Percentiles rank a stretch among this genome's conserved stretches.
Conservation (phyloP, 2,797 vertebrate genomes). For the Hydrocynus forskahlii region DNA sequence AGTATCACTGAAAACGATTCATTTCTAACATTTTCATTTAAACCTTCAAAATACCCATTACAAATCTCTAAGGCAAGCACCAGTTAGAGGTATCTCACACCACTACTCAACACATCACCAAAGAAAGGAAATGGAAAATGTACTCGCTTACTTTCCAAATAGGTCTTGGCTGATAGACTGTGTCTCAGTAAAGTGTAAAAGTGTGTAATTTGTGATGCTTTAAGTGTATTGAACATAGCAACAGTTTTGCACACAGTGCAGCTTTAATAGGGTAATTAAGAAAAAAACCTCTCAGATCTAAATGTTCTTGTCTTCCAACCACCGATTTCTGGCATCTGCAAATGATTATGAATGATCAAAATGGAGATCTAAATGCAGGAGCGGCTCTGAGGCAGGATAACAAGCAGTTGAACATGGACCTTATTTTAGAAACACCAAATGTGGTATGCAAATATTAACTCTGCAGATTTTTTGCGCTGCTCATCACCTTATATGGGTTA, state of each 20-base stretch:
- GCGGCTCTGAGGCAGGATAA: conserved; percentile 38
- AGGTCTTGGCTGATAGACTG: too few relatives aligned
- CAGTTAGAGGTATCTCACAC: too few relatives aligned
- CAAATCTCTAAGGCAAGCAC: too few relatives aligned
- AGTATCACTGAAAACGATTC: too few relatives aligned
- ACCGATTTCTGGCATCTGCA: conserved; percentile 8
- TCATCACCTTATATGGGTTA: conserved; percentile 52
- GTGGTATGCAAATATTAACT: conserved; percentile 32
- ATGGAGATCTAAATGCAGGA: conserved; percentile 45
- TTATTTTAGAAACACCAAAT: conserved; percentile 45
- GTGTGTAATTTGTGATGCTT: too few relatives aligned
- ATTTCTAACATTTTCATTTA: too few relatives aligned
- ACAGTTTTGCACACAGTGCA: not conserved
- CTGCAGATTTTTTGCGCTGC: conserved; percentile 27
- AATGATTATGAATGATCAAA: conserved; percentile 28
- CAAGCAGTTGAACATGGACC: conserved; percentile 31
- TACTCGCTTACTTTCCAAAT: too few relatives aligned
- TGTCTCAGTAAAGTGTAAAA: too few relatives aligned
- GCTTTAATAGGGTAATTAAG: not conserved
- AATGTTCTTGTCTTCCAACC: conserved; percentile 14
- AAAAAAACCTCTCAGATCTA: not conserved
- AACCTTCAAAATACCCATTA: too few relatives aligned
- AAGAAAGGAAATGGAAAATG: too few relatives aligned
- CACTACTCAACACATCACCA: too few relatives aligned
- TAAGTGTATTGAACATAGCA: not conserved